These are phyloP conservation scores for Allobates femoralis DNA, from an alignment of 2,797 vertebrate genomes.

Conservation along the genomic window DNA sequence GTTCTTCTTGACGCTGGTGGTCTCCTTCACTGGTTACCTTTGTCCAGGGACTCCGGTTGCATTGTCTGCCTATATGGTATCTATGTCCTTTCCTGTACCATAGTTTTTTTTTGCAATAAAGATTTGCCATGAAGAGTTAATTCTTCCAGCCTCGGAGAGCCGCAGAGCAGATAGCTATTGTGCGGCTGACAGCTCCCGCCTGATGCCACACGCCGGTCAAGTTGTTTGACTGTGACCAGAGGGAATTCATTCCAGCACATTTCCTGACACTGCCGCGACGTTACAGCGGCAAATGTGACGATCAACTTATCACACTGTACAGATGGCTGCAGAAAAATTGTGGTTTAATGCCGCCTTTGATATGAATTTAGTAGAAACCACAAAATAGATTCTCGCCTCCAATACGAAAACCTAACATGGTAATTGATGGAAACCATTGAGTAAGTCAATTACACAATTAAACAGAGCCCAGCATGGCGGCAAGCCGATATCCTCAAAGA, in stretches of 20 bases:
- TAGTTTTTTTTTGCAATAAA: not conserved
- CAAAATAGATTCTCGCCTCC: slow-evolving; percentile 57
- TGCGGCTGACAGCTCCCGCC: slow-evolving; percentile 65
- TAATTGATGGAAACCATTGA: slow-evolving; percentile 66
- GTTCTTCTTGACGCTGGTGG: too few species aligned
- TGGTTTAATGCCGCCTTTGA: slow-evolving; percentile 54
- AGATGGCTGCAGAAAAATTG: slow-evolving; percentile 65
- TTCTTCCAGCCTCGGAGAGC: slow-evolving; percentile 15
- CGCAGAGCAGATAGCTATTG: slow-evolving; percentile 34
- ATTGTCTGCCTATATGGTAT: not conserved
- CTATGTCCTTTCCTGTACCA: too few species aligned
- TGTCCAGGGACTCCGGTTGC: not conserved
- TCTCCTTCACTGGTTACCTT: too few species aligned
- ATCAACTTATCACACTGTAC: slow-evolving; percentile 63
- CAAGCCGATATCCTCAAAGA: slow-evolving; percentile 63
- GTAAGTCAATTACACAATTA: slow-evolving; percentile 56
- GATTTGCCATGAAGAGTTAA: not conserved
- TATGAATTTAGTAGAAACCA: slow-evolving; percentile 66
- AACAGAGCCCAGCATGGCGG: slow-evolving; percentile 46
- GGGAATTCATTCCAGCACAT: slow-evolving; percentile 67
- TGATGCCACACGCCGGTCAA: slow-evolving; percentile 49
- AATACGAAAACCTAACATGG: slow-evolving; percentile 62
- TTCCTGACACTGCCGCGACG: slow-evolving; percentile 53
- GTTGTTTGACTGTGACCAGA: slow-evolving; percentile 66
- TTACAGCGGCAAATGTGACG: slow-evolving; percentile 65